phyloP scores from a whole-genome alignment of 1,140 invertebrate genomes.

The Musca domestica region DNA sequence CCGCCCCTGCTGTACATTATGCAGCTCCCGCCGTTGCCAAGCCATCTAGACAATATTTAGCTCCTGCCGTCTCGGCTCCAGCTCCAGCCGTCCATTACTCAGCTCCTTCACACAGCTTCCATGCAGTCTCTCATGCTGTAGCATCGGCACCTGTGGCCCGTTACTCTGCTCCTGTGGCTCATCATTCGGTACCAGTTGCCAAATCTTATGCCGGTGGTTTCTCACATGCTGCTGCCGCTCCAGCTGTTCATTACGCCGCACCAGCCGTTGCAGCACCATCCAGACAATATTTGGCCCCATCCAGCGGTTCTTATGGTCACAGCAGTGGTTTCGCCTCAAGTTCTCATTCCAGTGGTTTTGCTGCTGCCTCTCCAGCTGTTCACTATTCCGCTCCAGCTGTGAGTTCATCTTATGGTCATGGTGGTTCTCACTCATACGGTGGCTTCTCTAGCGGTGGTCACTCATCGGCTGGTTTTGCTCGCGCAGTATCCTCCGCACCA shows the following conservation, averaged over 20 bases:
- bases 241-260: too few species aligned
- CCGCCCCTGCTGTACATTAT: too few species aligned
- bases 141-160: neutral
- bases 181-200: too few species aligned
- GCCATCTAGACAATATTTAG: constrained; percentile 16
- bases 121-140: constrained; percentile 3
- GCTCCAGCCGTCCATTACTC: neutral
- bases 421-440: constrained; percentile 8
- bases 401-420: neutral
- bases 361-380: constrained; percentile 6
- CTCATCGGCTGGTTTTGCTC: constrained; percentile 3
- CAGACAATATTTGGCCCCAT: constrained; percentile 20
- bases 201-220: too few species aligned
- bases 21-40: too few species aligned
- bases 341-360: too few species aligned
- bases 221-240: neutral
- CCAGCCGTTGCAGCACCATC: constrained; percentile 21
- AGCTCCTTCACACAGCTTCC: too few species aligned
- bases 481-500: neutral
- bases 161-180: too few species aligned
- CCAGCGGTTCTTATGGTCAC: constrained; percentile 10
- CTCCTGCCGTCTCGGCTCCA: constrained; percentile 3
- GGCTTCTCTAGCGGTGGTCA: constrained; percentile 25
- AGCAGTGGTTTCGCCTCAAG: too few species aligned
- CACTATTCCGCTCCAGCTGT: constrained; percentile 15